Evolutionary conservation across 92 coral and sea anemone genomes (phyloP), one percentile per base, ranked within the genome.

Genomic region (Muricea muricata): DNA sequence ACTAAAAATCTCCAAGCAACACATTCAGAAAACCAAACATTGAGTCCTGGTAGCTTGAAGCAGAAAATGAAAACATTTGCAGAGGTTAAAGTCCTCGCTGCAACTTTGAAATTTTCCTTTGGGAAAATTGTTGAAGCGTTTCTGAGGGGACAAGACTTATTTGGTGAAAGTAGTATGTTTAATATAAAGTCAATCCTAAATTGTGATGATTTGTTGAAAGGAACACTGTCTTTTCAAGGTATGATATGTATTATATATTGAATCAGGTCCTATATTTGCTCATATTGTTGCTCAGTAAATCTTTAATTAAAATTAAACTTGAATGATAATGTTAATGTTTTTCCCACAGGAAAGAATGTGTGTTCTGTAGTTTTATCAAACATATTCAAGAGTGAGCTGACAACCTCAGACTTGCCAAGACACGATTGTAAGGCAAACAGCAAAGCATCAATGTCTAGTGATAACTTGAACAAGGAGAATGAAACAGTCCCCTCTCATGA

Each of bases 131-230:
- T 58, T 32, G 34, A 57, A 18, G 83, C 83, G 14, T 78, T 78
- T 78, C 83, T 78, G 35, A 58, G 83, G 21, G 83, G 83, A n/a
- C 56, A 39, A 78, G 71, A 78, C 54, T 29, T 78, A 33, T 37
- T 45, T 34, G 24, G 83, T 34, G 6, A 28, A 37, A 35, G 12
- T 20, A 23, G 17, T 1, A 2, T 58, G 17, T 30, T 26, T 76
- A 31, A n/a, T 13, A 20, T 25, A 17, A 46, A 13, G 32, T 52
- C 48, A 55, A 5, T 31, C 25, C 54, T 56, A 13, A 33, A 23
- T 32, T 23, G 32, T 0, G 35, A 33, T 37, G 28, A 55, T 15
- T 57, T 78, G 9, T 17, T 56, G n/a, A 21, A 37, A 25, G 83
- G 83, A 58, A 54, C 10, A 6, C 24, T 56, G 35, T 33, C 9